These are phyloP conservation scores for Pardalotus punctatus DNA, from an alignment of 2,113 vertebrate species.

Conservation along the genomic window DNA sequence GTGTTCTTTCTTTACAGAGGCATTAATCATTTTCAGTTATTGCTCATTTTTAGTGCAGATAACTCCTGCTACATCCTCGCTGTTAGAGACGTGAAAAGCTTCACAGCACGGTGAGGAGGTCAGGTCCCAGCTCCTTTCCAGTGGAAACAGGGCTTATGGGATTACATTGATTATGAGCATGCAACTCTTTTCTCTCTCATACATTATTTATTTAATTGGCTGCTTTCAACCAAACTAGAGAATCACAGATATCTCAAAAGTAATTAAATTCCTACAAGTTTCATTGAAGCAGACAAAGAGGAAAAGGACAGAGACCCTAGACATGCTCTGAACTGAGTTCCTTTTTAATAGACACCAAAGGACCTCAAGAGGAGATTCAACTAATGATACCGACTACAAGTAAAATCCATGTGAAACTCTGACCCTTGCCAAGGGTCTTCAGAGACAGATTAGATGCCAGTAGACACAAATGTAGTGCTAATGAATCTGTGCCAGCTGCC, in stretches of 20 bases:
- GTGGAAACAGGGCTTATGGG: background rate
- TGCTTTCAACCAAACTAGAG: slow-evolving; percentile 7
- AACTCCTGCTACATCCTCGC: background rate
- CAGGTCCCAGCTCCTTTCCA: background rate
- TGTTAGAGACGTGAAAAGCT: background rate
- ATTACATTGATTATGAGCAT: background rate
- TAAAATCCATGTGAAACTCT: background rate
- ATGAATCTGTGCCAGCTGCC: background rate
- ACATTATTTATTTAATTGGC: slow-evolving; percentile 15
- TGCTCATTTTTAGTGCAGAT: background rate
- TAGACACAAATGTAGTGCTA: background rate
- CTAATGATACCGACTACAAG: background rate
- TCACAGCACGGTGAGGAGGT: background rate
- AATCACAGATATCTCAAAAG: background rate
- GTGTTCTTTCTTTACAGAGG: background rate
- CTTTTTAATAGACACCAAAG: background rate
- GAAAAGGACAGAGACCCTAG: background rate
- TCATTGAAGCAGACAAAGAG: background rate
- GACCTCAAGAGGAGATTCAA: background rate
- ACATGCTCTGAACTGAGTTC: background rate
- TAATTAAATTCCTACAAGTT: background rate
- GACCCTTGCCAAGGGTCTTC: background rate
- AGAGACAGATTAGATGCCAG: background rate
- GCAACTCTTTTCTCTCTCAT: slow-evolving; percentile 10
- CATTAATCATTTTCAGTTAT: background rate